A percentile compares a stretch with the other conserved stretches of the same genome.
Evolutionary conservation across 92 coral and sea anemone species (phyloP).

Genomic region (Porites divaricata): DNA sequence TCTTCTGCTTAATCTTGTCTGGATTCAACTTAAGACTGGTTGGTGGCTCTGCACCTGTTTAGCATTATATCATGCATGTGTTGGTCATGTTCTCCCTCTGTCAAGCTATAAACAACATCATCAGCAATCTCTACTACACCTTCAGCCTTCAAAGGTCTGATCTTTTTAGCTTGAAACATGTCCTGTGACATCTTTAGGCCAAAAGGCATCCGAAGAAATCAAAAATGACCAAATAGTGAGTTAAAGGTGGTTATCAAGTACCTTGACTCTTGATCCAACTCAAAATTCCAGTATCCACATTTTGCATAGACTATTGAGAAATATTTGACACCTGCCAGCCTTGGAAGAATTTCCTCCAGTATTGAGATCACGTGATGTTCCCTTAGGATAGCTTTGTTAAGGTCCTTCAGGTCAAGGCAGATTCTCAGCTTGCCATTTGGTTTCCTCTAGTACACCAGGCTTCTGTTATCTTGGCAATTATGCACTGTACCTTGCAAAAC

Average conservation of each 20-base stretch:
- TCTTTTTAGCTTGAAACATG: constrained; percentile 55
- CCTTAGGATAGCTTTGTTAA: constrained; percentile 15
- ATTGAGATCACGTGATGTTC: constrained; percentile 14
- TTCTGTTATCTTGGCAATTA: background rate
- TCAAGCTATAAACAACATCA: constrained; percentile 49
- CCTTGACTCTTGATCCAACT: constrained; percentile 42
- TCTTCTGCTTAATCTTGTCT: constrained; percentile 44
- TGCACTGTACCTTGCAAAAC: background rate
- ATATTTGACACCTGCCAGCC: constrained; percentile 35
- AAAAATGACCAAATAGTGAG: constrained; percentile 50
- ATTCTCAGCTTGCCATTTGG: constrained; percentile 48
- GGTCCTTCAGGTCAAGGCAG: constrained; percentile 64
- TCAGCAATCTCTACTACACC: constrained; percentile 62
- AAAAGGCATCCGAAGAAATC: constrained; percentile 41
- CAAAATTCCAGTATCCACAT: constrained; percentile 58
- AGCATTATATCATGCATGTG: constrained; percentile 39
- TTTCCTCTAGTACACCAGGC: constrained; percentile 1
- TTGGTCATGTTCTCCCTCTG: constrained; percentile 41
- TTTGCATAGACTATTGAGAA: constrained; percentile 54
- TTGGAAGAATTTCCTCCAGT: constrained; percentile 45
- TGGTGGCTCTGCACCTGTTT: constrained; percentile 8
- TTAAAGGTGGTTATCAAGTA: constrained; percentile 31
- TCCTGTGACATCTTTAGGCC: constrained; percentile 52
- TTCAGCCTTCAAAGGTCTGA: constrained; percentile 58
- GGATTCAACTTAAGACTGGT: constrained; percentile 8